Base-by-base conservation (phyloP, 37 sponge, comb jelly and placozoan species). In the Ianthella basta region DNA sequence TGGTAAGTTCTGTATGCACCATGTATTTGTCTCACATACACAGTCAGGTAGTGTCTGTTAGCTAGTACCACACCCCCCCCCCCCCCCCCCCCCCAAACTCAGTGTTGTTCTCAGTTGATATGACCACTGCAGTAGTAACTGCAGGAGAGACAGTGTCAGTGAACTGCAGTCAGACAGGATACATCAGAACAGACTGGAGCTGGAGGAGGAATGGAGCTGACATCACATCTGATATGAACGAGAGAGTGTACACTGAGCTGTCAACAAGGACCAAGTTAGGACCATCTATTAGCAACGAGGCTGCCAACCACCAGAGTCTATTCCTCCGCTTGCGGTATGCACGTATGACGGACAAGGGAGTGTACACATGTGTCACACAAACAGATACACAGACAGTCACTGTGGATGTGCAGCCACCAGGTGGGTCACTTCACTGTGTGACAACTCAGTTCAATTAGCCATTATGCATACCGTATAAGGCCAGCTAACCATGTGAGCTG, bases 121-220 rank as follows among this genome's bases (percentile, higher is more conserved):
- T 18, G 34, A 14, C 70, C 1, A 30, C 29, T 18, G 29, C 12
- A 13, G 35, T 34, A 4, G 70, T 78, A 15, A 30, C 2, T 1
- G 33, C 34, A 18, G 70, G 70, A 69, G 70, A 30, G 70, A 2
- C 27, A 34, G 34, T 69, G 34, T 16, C 35, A 18, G 70, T 69
- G 32, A 30, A 69, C 4, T 69, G 70, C 70, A 69, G 70, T 30
- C 70, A 69, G 34, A 69, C 70, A 34, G 70, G 70, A 0, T 69
- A 69, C 70, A 16, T 69, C 70, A 69, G 70, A 69, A 69, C 70
- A 34, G 35, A n/a, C 6, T 69, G 70, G 70, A 69, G 34, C 33
- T 69, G 70, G 70, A 30, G 34, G 32, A 35, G 34, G 35, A 69
- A 30, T 18, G 33, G 34, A 33, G 70, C 4, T 12, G 34, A 34